These are phyloP conservation scores for Chinchilla lanigera DNA, from an alignment of 2,113 vertebrate species.

Conservation along the genomic window DNA sequence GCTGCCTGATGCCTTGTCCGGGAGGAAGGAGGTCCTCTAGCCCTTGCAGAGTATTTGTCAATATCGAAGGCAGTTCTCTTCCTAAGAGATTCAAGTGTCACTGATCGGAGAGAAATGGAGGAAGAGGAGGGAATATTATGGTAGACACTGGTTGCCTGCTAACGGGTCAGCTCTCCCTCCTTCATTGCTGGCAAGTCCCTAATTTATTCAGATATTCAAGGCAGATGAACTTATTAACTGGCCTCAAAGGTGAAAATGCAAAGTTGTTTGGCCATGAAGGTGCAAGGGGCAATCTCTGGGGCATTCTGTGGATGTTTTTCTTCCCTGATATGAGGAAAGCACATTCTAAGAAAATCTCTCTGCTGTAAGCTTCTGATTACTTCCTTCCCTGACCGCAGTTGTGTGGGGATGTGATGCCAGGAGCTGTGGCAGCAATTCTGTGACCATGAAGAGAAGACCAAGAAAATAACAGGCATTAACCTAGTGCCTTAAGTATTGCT, in stretches of 20 bases:
- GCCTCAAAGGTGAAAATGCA: neutral
- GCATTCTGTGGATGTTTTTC: neutral
- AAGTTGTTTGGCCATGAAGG: neutral
- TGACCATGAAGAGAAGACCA: neutral
- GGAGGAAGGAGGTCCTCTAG: neutral
- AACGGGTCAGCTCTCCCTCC: neutral
- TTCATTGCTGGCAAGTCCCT: neutral
- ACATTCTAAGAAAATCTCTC: neutral
- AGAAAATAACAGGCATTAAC: neutral
- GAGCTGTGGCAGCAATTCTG: slow-evolving; percentile 37
- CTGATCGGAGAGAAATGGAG: neutral
- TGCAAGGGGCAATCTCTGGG: neutral
- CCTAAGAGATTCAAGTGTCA: neutral
- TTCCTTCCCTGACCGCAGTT: neutral
- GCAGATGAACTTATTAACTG: neutral
- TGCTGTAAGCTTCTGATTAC: neutral
- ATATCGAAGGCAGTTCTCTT: neutral
- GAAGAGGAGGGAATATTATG: neutral
- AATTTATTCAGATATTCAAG: neutral
- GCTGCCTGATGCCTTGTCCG: neutral
- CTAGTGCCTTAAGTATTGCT: neutral
- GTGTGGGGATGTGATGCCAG: slow-evolving; percentile 11
- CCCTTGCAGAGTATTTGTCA: neutral
- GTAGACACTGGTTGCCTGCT: neutral
- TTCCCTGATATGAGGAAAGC: neutral